A percentile compares a stretch with the other conserved stretches of the same genome.
Evolutionary conservation across 2,797 vertebrate genomes (phyloP).

Genomic region (Pogonophryne albipinna): DNA sequence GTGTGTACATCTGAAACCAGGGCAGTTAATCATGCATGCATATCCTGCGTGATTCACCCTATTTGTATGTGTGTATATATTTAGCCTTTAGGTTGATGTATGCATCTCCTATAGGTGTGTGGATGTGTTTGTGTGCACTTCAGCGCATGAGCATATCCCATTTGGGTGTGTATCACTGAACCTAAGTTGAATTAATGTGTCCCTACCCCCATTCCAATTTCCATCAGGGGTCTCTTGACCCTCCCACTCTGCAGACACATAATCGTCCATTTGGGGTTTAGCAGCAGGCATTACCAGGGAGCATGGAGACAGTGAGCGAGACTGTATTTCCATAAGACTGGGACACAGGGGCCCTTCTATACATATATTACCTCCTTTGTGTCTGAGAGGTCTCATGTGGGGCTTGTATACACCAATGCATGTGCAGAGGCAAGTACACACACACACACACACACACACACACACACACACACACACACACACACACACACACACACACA

Average conservation of each 20-base stretch:
- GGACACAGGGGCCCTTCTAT: slow-evolving; percentile 80
- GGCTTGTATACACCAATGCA: slow-evolving; percentile 52
- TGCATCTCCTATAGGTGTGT: slow-evolving; percentile 34
- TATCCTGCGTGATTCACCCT: slow-evolving; percentile 18
- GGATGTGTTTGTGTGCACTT: slow-evolving; percentile 19
- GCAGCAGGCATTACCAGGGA: slow-evolving; percentile 75
- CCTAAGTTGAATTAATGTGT: slow-evolving; percentile 76
- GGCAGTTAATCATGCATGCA: slow-evolving; percentile 53
- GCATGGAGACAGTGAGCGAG: slow-evolving; percentile 69
- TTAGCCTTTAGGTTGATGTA: slow-evolving; percentile 33
- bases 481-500: background rate
- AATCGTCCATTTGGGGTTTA: slow-evolving; percentile 83
- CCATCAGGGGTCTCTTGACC: slow-evolving; percentile 80
- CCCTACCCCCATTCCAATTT: slow-evolving; percentile 74
- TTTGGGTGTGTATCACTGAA: slow-evolving; percentile 45
- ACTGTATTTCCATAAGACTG: slow-evolving; percentile 84
- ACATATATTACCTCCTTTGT: slow-evolving; percentile 84
- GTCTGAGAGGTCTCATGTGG: slow-evolving; percentile 77
- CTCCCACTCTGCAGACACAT: slow-evolving; percentile 79
- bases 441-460: slow-evolving; percentile 9
- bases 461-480: slow-evolving; percentile 8
- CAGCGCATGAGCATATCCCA: slow-evolving; percentile 37
- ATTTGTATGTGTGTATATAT: slow-evolving; percentile 50
- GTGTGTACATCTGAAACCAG: slow-evolving; percentile 26
- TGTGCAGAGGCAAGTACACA: slow-evolving; percentile 6